A percentile compares a stretch with the other conserved stretches of the same genome.
Evolutionary conservation across 2,888 invertebrate species (phyloP).

Genomic region (Macrosiphum euphorbiae): DNA sequence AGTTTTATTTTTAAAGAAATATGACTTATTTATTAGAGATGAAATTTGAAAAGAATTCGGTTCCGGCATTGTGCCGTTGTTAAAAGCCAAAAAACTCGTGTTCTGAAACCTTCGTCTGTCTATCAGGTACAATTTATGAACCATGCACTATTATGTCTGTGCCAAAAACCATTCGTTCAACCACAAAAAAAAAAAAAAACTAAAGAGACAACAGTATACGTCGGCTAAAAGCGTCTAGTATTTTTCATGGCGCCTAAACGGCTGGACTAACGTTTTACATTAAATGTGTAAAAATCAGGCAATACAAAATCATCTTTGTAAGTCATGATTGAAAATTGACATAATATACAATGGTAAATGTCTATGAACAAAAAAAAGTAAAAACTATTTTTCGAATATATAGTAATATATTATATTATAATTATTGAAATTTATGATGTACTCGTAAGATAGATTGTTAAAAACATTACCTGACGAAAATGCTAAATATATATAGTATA

Average conservation of each 20-base stretch:
- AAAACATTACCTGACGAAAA: not conserved
- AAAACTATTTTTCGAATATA: not conserved
- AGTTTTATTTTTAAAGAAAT: not conserved
- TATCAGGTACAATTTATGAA: conserved; percentile 54
- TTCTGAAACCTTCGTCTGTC: conserved; percentile 35
- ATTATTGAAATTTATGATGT: not conserved
- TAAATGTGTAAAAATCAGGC: not conserved
- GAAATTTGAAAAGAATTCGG: not conserved
- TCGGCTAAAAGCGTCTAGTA: conserved; percentile 22
- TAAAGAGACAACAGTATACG: not conserved
- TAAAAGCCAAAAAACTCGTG: conserved; percentile 55
- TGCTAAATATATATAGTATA: not conserved
- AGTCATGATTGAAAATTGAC: conserved; percentile 2
- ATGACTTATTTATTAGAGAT: conserved; percentile 11
- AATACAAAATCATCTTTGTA: not conserved
- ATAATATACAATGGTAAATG: not conserved
- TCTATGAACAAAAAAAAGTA: not conserved
- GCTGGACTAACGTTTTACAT: not conserved
- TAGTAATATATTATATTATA: not conserved
- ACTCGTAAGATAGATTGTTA: not conserved
- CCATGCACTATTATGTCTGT: conserved; percentile 15
- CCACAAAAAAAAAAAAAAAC: not conserved
- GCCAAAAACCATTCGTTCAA: conserved; percentile 53
- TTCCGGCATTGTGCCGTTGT: not conserved
- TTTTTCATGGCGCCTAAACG: conserved; percentile 37